phyloP scores from a whole-genome alignment of 1,140 invertebrate species.

The Pinna nobilis region DNA sequence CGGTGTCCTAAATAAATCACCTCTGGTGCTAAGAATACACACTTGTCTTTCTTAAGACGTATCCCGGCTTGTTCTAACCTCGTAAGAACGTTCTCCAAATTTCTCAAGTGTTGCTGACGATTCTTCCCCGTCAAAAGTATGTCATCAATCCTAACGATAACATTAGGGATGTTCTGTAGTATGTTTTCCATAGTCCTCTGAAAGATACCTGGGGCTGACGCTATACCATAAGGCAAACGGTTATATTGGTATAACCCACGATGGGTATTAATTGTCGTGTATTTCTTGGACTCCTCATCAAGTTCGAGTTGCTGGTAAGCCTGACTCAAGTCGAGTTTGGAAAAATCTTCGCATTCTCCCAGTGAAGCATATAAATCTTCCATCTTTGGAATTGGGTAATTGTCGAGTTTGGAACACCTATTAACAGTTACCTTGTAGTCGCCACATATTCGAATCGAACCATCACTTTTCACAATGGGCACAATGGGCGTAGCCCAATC shows the following conservation, averaged over 20 bases:
- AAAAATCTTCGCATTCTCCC: constrained; percentile 58
- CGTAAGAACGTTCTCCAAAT: constrained; percentile 28
- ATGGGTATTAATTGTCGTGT: constrained; percentile 53
- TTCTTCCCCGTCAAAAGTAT: constrained; percentile 45
- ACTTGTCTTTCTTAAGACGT: constrained; percentile 73
- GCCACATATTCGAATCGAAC: constrained; percentile 16
- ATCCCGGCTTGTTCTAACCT: constrained; percentile 62
- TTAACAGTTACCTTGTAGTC: constrained; percentile 73
- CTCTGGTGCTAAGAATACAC: constrained; percentile 49
- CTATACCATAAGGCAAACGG: constrained; percentile 71
- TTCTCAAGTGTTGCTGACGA: constrained; percentile 30
- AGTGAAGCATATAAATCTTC: constrained; percentile 62
- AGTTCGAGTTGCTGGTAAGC: constrained; percentile 47
- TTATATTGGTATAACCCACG: constrained; percentile 60
- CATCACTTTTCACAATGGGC: constrained; percentile 68
- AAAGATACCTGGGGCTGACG: constrained; percentile 76
- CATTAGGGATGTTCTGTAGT: constrained; percentile 52
- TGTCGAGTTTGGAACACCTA: constrained; percentile 46
- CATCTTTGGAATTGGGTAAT: constrained; percentile 63
- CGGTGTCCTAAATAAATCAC: constrained; percentile 68
- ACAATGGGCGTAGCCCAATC: constrained; percentile 73
- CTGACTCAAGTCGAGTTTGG: constrained; percentile 60
- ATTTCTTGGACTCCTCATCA: constrained; percentile 53
- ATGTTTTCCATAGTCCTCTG: constrained; percentile 74
- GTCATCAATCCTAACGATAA: constrained; percentile 42